Percentiles rank a stretch among this genome's conserved stretches.
Evolutionary conservation across 2,888 invertebrate genomes (phyloP).

Genomic region (Tetragonisca angustula): DNA sequence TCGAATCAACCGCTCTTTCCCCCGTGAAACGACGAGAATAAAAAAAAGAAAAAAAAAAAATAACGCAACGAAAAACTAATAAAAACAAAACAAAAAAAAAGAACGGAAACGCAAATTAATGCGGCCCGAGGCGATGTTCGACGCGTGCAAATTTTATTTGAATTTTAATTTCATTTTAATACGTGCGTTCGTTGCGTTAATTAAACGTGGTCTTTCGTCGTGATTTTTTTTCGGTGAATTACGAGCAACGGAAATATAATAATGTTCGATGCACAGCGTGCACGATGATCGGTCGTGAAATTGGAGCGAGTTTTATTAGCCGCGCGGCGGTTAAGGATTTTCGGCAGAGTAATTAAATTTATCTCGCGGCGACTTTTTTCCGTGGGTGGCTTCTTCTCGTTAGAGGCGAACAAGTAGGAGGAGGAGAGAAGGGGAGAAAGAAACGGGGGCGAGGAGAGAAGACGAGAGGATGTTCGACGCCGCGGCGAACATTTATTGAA

Average conservation of each 20-base stretch:
- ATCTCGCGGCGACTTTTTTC: slow-evolving; percentile 29
- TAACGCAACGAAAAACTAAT: too few species aligned
- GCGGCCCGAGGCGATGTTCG: not conserved
- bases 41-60: too few species aligned
- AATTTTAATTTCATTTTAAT: not conserved
- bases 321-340: slow-evolving; percentile 5
- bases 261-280: not conserved
- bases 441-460: not conserved
- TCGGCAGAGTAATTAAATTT: slow-evolving; percentile 48
- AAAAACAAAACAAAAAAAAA: too few species aligned
- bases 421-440: not conserved
- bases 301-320: slow-evolving; percentile 16
- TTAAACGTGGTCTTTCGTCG: not conserved
- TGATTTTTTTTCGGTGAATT: not conserved
- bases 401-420: not conserved
- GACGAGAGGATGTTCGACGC: not conserved
- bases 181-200: not conserved
- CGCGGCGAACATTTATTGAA: slow-evolving; percentile 38
- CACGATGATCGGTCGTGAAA: slow-evolving; percentile 12
- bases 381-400: slow-evolving; percentile 5
- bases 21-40: not conserved
- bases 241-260: not conserved
- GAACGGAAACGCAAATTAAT: not conserved
- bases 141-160: not conserved
- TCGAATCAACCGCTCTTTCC: slow-evolving; percentile 21